These are phyloP conservation scores for Archips crataeganus DNA, from an alignment of 2,888 invertebrate species.

Conservation along the genomic window DNA sequence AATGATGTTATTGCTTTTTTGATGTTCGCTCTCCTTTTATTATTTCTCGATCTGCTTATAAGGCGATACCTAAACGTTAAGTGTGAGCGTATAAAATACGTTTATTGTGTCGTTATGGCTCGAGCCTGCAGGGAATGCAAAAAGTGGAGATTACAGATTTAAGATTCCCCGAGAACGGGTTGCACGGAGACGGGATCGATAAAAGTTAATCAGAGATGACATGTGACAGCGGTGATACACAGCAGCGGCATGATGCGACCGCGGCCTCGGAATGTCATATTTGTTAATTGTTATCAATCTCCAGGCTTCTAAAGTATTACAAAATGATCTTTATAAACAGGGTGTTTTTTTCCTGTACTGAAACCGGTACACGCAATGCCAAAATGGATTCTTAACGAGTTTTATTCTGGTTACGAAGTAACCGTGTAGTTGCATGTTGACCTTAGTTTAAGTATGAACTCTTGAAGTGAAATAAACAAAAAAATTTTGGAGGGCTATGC, in stretches of 20 bases:
- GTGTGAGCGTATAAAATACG: constrained; percentile 83
- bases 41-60: constrained; percentile 85
- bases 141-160: constrained; percentile 80
- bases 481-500: too few relatives aligned
- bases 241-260: constrained; percentile 24
- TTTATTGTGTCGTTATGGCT: constrained; percentile 81
- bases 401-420: too few relatives aligned
- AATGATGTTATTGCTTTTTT: constrained; percentile 86
- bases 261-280: constrained; percentile 39
- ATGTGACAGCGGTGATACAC: constrained; percentile 53
- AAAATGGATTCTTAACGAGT: too few relatives aligned
- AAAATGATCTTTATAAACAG: neutral
- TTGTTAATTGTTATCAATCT: constrained; percentile 31
- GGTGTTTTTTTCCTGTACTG: neutral
- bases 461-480: too few relatives aligned
- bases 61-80: constrained; percentile 82
- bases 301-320: neutral
- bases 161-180: constrained; percentile 68
- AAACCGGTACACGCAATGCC: too few relatives aligned
- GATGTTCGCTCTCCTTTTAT: constrained; percentile 83
- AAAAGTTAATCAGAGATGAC: constrained; percentile 70
- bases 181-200: constrained; percentile 58
- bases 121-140: constrained; percentile 72
- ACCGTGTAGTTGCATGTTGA: too few relatives aligned
- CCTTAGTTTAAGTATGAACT: too few relatives aligned